Evolutionary conservation across 2,113 vertebrate genomes (phyloP).

Genomic region (Loxodonta africana): DNA sequence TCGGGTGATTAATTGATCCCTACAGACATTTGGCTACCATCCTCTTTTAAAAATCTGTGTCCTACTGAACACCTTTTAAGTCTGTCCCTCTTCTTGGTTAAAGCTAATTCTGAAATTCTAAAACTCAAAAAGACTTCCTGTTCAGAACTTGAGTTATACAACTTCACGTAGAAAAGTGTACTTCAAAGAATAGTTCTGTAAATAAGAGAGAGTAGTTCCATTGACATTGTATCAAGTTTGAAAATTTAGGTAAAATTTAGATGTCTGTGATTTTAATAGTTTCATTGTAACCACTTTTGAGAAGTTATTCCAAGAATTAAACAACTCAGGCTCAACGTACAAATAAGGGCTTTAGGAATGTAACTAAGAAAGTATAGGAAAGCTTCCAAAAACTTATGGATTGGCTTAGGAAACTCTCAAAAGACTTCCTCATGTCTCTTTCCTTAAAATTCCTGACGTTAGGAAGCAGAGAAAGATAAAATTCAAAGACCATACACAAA

Average conservation of each 20-base stretch:
- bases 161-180: neutral
- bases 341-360: neutral
- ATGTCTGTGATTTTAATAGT: neutral
- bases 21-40: neutral
- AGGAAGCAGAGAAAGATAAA: neutral
- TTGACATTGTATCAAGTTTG: neutral
- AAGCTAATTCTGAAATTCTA: neutral
- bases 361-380: neutral
- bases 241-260: slow-evolving; percentile 33
- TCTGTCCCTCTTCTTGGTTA: neutral
- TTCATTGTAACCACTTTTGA: neutral
- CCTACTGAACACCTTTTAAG: neutral
- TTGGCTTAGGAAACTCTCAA: slow-evolving; percentile 27
- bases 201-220: neutral
- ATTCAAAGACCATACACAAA: neutral
- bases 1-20: neutral
- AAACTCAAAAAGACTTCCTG: neutral
- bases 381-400: neutral
- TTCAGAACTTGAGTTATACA: neutral
- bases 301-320: neutral
- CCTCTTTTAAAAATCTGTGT: neutral
- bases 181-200: neutral
- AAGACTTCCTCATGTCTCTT: neutral
- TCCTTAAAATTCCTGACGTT: slow-evolving; percentile 49
- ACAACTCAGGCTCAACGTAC: neutral